Base-by-base conservation (phyloP, 1,140 invertebrate species). In the Brachionus sp. region DNA sequence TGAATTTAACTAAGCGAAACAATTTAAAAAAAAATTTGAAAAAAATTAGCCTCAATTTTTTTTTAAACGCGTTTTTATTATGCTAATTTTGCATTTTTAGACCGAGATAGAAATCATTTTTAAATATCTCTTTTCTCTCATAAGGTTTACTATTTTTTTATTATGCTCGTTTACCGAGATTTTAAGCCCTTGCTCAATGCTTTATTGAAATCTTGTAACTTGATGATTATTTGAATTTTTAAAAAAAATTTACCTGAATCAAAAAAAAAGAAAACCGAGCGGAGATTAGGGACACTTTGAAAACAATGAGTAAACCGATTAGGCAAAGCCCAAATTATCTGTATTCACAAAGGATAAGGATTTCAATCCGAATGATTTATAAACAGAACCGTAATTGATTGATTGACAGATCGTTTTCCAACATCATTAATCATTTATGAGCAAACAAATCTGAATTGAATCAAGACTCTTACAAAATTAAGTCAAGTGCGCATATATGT, bases 71-170 rank as follows among this genome's bases (percentile, higher is more conserved):
- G 66, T 39, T 70, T 70, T 37, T 70, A 70, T 70, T 70, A 70
- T 70, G 66, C 66, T 70, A 70, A 70, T 70, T 70, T 70, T 70
- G 66, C 10, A 70, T 70, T 70, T 70, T 66, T 9, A 16, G 64
- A 13, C 37, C 35, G 13, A 70, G 66, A 70, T 70, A 39, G 33
- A 70, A 70, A 70, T 70, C 66, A 70, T 66, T 66, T 57, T 57
- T 57, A 57, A 37, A 66, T 33, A 70, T 70, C 29, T 70, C 35
- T 70, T 70, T n/a, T n/a, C n/a, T 70, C 66, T 70, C 66, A 70
- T 70, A 70, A 44, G 66, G 66, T 39, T 70, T 70, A 39, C 37
- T 70, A n/a, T 70, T 70, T 23, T 70, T 70, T 70, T 70, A 70
- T 70, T 70, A 70, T 70, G 66, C 66, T 70, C 35, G n/a, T 23